phyloP scores from a whole-genome alignment of 2,113 vertebrate species.

The Salvelinus namaycush region DNA sequence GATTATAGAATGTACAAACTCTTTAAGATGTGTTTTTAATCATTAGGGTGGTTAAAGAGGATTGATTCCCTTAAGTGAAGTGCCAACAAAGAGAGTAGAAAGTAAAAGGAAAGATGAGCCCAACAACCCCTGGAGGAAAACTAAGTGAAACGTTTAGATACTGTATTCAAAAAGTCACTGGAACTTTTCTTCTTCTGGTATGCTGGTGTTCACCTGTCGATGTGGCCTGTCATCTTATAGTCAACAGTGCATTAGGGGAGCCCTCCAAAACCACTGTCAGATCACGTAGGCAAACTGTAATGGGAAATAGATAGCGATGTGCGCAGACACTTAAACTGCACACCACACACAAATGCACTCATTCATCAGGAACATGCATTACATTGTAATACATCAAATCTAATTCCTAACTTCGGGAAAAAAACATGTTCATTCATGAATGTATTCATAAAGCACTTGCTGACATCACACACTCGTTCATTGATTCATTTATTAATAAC shows the following conservation, averaged over 20 bases:
- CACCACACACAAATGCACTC: conserved; percentile 46
- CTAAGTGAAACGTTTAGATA: too few relatives aligned
- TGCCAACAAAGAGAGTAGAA: neutral
- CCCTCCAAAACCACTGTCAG: neutral
- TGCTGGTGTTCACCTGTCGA: too few relatives aligned
- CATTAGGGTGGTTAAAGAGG: neutral
- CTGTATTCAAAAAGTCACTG: too few relatives aligned
- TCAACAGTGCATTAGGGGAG: too few relatives aligned
- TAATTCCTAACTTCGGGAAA: neutral
- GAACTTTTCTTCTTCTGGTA: too few relatives aligned
- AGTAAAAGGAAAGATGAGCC: neutral
- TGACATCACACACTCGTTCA: conserved; percentile 17
- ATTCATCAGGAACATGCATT: conserved; percentile 32
- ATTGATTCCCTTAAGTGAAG: conserved; percentile 3
- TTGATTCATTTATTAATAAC: conserved; percentile 51
- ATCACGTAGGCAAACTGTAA: neutral
- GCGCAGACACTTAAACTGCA: neutral
- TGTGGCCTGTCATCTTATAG: too few relatives aligned
- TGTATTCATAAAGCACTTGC: neutral
- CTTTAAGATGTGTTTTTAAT: conserved; percentile 21
- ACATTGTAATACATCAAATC: conserved; percentile 8
- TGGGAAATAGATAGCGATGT: neutral
- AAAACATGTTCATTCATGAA: conserved; percentile 23
- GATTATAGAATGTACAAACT: conserved; percentile 22
- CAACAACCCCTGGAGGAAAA: too few relatives aligned